These are phyloP conservation scores for Aplochiton taeniatus DNA, from an alignment of 2,797 vertebrate species.

Conservation along the genomic window DNA sequence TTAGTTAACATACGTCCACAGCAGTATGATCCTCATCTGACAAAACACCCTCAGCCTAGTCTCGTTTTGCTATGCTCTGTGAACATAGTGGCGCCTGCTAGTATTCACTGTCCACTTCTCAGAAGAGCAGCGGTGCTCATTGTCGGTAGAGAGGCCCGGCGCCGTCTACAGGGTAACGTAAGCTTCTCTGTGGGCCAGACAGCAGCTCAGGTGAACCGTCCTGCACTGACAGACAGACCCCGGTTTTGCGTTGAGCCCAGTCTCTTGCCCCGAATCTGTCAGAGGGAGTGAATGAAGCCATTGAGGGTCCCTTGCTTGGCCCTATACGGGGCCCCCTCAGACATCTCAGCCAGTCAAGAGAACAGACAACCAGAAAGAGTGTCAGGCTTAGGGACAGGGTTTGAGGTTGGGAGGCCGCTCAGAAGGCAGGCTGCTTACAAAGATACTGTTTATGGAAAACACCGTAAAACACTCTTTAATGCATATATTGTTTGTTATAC, in stretches of 20 bases:
- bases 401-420: slow-evolving; percentile 22
- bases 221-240: slow-evolving; percentile 1
- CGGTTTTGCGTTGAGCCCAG: slow-evolving; percentile 2
- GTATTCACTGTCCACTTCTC: background rate
- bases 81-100: background rate
- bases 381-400: background rate
- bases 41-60: background rate
- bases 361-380: slow-evolving; percentile 16
- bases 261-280: slow-evolving; percentile 31
- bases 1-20: background rate
- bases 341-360: background rate
- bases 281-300: background rate
- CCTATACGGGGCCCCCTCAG: slow-evolving; percentile 8
- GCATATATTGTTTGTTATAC: background rate
- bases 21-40: too few species aligned
- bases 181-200: slow-evolving; percentile 6
- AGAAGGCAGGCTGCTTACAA: slow-evolving; percentile 33
- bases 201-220: slow-evolving; percentile 23
- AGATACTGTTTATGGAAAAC: slow-evolving; percentile 39
- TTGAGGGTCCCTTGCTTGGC: too few species aligned
- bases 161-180: slow-evolving; percentile 4
- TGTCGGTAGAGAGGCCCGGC: background rate
- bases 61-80: background rate
- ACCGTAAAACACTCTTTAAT: slow-evolving; percentile 22
- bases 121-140: background rate